Conservation (phyloP, 2,888 invertebrate genomes). For the Macaria notata region DNA sequence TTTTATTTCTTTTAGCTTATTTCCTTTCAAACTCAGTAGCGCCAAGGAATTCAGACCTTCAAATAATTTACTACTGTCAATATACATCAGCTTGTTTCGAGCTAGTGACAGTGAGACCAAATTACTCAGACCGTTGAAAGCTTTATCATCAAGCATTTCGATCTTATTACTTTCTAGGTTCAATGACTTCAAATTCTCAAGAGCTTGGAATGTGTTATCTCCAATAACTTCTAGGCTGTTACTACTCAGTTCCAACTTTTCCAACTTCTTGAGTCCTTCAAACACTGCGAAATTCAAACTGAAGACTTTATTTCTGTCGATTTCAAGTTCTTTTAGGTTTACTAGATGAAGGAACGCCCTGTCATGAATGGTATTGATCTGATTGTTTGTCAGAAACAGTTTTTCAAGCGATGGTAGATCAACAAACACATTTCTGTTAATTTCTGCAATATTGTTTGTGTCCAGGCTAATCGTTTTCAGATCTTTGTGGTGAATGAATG, state of each 20-base stretch:
- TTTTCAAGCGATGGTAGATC: conserved; percentile 86
- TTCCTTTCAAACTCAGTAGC: conserved; percentile 61
- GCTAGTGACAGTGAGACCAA: conserved; percentile 59
- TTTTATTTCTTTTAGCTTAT: conserved; percentile 58
- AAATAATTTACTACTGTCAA: conserved; percentile 61
- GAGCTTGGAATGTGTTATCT: conserved; percentile 85
- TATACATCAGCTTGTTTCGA: conserved; percentile 55
- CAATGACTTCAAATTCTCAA: conserved; percentile 53
- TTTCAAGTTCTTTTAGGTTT: conserved; percentile 88
- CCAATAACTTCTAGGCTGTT: conserved; percentile 90
- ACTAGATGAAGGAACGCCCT: conserved; percentile 88
- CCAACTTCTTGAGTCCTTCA: conserved; percentile 86
- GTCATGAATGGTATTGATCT: conserved; percentile 91
- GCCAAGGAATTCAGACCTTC: conserved; percentile 51
- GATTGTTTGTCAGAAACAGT: conserved; percentile 91
- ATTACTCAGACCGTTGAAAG: conserved; percentile 61
- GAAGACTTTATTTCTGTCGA: conserved; percentile 88
- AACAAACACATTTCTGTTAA: conserved; percentile 88
- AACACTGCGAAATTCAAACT: conserved; percentile 89
- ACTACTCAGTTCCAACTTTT: conserved; percentile 86
- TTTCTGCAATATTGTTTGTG: conserved; percentile 87
- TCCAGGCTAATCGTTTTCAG: conserved; percentile 85
- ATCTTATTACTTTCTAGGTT: conserved; percentile 71
- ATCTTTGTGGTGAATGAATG: conserved; percentile 86
- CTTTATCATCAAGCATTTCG: conserved; percentile 71